Conservation (phyloP, 2,888 invertebrate genomes). For the Desoria tigrina region DNA sequence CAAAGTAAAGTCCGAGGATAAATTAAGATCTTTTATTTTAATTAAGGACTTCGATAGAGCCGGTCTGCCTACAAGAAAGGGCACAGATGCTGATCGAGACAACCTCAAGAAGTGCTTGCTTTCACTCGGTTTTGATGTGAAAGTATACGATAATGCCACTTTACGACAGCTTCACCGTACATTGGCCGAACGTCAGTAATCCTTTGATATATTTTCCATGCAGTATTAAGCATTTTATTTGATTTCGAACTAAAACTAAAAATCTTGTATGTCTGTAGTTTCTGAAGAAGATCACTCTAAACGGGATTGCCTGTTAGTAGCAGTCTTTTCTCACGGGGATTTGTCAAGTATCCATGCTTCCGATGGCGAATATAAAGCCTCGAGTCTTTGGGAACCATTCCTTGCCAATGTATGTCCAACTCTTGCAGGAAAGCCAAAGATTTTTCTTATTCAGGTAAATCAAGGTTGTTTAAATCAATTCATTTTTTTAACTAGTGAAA, state of each 20-base stretch:
- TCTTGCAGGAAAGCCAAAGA: slow-evolving; percentile 61
- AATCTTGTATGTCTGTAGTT: too few relatives aligned
- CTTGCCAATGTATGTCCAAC: slow-evolving; percentile 58
- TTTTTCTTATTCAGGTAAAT: slow-evolving; percentile 59
- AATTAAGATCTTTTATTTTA: too few relatives aligned
- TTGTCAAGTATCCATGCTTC: slow-evolving; percentile 58
- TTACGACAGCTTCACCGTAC: background rate
- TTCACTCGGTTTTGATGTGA: slow-evolving; percentile 71
- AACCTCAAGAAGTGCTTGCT: slow-evolving; percentile 69
- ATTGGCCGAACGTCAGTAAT: too few relatives aligned
- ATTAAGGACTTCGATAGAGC: too few relatives aligned
- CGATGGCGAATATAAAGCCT: slow-evolving; percentile 57
- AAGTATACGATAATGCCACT: slow-evolving; percentile 67
- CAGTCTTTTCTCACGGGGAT: slow-evolving; percentile 60
- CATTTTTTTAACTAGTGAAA: too few relatives aligned
- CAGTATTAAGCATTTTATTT: too few relatives aligned
- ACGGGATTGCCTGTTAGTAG: slow-evolving; percentile 58
- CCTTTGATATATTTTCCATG: too few relatives aligned
- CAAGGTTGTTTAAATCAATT: too few relatives aligned
- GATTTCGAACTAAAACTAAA: too few relatives aligned
- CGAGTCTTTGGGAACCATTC: slow-evolving; percentile 57
- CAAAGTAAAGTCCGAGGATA: too few relatives aligned
- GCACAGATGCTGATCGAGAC: slow-evolving; percentile 82
- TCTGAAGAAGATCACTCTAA: slow-evolving; percentile 57
- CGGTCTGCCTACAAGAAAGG: slow-evolving; percentile 71